These are phyloP conservation scores for Vanacampus margaritifer DNA, from an alignment of 2,113 vertebrate genomes.

Conservation along the genomic window DNA sequence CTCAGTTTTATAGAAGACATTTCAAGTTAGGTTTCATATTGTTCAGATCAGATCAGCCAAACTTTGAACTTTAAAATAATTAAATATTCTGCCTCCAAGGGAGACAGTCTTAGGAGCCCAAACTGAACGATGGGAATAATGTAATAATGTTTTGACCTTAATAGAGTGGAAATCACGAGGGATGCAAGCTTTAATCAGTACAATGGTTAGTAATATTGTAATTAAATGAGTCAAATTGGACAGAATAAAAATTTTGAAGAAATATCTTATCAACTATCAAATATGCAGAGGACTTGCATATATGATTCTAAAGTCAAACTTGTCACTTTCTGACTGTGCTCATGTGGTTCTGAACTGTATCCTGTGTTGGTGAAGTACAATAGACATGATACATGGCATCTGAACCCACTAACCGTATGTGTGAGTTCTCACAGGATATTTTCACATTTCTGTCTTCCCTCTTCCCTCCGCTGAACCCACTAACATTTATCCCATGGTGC, in stretches of 20 bases:
- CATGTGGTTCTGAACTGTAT: constrained; percentile 48
- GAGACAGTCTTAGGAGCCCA: too few relatives aligned
- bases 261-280: neutral
- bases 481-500: constrained; percentile 53
- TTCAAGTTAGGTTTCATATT: constrained; percentile 5
- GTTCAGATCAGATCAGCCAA: neutral
- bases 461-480: constrained; percentile 43
- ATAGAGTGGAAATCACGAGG: neutral
- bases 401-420: constrained; percentile 26
- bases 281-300: neutral
- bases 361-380: constrained; percentile 40
- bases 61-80: constrained; percentile 3
- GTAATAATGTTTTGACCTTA: neutral
- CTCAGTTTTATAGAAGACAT: neutral
- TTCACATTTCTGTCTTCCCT: constrained; percentile 33
- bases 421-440: constrained; percentile 49
- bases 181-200: neutral
- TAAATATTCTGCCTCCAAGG: neutral
- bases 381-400: constrained; percentile 42
- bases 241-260: constrained; percentile 5
- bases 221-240: constrained; percentile 7
- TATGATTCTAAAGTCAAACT: neutral
- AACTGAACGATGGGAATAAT: neutral
- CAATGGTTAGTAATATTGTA: neutral
- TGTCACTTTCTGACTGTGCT: constrained; percentile 3